A percentile compares a stretch with the other conserved stretches of the same genome.
These are phyloP conservation scores for Proteles cristata DNA, from an alignment of 2,113 vertebrate genomes.

Conservation along the genomic window DNA sequence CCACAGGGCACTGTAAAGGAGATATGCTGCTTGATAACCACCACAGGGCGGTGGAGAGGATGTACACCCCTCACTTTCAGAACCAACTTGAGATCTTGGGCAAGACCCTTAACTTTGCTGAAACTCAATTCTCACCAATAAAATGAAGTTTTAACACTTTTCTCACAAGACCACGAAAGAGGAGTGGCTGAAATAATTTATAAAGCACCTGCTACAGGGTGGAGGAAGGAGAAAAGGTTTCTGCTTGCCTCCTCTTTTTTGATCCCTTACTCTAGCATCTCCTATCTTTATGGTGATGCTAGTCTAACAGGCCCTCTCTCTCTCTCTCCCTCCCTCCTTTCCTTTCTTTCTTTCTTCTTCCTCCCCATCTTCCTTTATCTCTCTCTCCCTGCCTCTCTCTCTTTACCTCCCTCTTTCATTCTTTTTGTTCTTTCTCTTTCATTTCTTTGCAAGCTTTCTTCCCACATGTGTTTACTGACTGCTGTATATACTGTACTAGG, in stretches of 20 bases:
- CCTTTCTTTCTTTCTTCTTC: too few species aligned
- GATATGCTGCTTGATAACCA: background rate
- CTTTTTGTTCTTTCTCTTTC: background rate
- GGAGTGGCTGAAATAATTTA: background rate
- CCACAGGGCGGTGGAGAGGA: rapidly evolving
- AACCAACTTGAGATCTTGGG: background rate
- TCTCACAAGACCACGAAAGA: background rate
- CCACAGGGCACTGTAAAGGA: background rate
- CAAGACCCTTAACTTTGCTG: background rate
- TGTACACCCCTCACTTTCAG: background rate
- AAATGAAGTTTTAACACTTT: background rate
- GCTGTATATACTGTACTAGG: background rate
- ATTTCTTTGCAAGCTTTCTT: background rate
- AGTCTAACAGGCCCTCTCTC: background rate
- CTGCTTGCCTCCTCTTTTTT: background rate
- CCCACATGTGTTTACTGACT: background rate
- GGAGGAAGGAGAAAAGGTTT: background rate
- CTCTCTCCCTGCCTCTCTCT: background rate
- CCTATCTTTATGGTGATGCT: background rate
- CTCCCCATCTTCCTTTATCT: rapidly evolving
- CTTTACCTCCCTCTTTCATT: rapidly evolving
- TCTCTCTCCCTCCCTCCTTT: background rate
- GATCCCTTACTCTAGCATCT: background rate
- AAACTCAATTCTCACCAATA: background rate
- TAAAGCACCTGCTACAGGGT: background rate